Evolutionary conservation across 1,140 invertebrate genomes (phyloP).

Genomic region (Drosophila pruinosa): DNA sequence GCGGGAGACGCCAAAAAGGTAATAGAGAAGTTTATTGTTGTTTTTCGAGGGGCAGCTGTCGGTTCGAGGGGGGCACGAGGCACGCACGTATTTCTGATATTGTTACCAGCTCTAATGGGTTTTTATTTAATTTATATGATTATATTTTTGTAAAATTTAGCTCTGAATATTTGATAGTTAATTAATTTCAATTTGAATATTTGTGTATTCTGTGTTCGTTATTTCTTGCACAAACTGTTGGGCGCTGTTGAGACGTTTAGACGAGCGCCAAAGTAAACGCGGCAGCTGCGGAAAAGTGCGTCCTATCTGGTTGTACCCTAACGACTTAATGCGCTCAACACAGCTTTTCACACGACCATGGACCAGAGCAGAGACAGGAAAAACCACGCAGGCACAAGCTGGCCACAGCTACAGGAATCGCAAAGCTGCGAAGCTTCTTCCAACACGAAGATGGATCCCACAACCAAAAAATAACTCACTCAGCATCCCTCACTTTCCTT

Average conservation of each 20-base stretch:
- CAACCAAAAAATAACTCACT: conserved; percentile 4
- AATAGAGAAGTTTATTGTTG: conserved; percentile 43
- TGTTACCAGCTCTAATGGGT: conserved; percentile 7
- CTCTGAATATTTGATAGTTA: background rate
- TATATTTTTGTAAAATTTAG: background rate
- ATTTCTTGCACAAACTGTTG: conserved; percentile 57
- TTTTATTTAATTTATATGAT: background rate
- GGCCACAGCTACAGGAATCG: background rate
- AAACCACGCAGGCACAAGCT: conserved; percentile 18
- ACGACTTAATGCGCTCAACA: conserved; percentile 82
- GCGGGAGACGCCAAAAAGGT: conserved; percentile 43
- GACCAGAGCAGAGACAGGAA: conserved; percentile 57
- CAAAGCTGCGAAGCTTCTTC: conserved; percentile 46
- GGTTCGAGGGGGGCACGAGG: conserved; percentile 3
- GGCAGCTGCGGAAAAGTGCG: conserved; percentile 67
- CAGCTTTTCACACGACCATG: conserved; percentile 81
- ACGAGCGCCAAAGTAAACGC: conserved; percentile 65
- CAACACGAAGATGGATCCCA: conserved; percentile 20
- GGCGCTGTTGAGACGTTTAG: conserved; percentile 56
- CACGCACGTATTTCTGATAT: conserved; percentile 19
- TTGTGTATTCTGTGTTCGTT: background rate
- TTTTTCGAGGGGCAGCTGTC: conserved; percentile 24
- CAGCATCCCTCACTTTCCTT: background rate
- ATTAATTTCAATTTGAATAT: background rate
- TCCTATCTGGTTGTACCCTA: conserved; percentile 81